Evolutionary conservation across 2,113 vertebrate species (phyloP).

Genomic region (Leucoraja erinaceus): DNA sequence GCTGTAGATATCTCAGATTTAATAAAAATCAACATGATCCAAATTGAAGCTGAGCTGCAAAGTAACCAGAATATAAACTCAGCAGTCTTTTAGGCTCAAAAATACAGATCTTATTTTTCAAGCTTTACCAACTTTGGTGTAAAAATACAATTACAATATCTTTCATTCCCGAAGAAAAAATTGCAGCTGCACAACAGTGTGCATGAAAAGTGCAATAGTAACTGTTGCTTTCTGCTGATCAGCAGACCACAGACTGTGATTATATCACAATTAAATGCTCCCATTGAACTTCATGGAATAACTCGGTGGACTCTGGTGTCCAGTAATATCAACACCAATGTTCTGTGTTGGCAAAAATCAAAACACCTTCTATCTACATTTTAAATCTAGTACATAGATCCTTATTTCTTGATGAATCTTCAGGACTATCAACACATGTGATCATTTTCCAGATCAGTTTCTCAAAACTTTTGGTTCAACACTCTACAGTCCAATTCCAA

Average conservation of each 20-base stretch:
- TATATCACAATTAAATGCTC: background rate
- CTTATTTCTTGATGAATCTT: background rate
- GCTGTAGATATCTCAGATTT: constrained; percentile 22
- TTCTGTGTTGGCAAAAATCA: background rate
- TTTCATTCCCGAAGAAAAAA: background rate
- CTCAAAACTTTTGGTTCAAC: background rate
- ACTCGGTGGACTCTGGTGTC: background rate
- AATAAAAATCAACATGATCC: constrained; percentile 37
- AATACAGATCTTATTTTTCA: constrained; percentile 29
- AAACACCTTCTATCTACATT: background rate
- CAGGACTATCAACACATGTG: background rate
- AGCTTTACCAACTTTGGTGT: background rate
- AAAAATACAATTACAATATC: background rate
- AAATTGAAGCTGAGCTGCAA: constrained; percentile 27
- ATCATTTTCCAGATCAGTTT: background rate
- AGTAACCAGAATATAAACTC: constrained; percentile 15
- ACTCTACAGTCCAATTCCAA: background rate
- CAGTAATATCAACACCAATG: background rate
- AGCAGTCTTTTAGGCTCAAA: background rate
- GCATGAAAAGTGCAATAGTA: background rate
- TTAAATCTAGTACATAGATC: background rate
- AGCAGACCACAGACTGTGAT: background rate
- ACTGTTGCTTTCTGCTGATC: background rate
- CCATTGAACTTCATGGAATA: background rate
- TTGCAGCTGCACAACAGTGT: background rate